Base-by-base conservation (phyloP, 2,888 invertebrate species). In the Mimas tiliae region DNA sequence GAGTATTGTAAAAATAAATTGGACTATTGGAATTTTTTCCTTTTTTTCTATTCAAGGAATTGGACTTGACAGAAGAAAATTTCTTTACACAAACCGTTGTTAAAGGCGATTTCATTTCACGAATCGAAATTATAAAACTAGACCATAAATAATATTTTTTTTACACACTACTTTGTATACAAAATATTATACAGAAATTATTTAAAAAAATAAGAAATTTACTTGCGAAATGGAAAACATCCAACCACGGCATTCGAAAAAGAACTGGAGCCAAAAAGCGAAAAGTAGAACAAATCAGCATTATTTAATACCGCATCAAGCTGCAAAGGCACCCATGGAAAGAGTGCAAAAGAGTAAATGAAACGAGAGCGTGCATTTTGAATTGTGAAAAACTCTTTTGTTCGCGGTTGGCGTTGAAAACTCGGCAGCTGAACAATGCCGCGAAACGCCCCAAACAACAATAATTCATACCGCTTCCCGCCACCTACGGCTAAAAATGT, bases 401-500 rank as follows among this genome's bases (percentile, higher is more conserved):
- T 93, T 88, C 88, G 83, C 82, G 85, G 82, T 80, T 74, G 81
- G 81, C 79, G 83, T 83, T 88, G 90, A 84, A 85, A 89, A 88
- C 88, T 88, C 87, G 76, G 84, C 85, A 79, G 83, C 79, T 82
- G 90, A 89, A 93, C 92, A 91, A 91, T 90, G 87, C 89, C 84
- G 77, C 83, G 85, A 84, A 89, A 85, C 90, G 87, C 88, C 90
- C 89, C 91, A 86, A 91, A 93, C 92, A 93, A 92, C 91, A 92
- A 93, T 93, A 93, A 92, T 91, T 93, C 93, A 93, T 92, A 89
- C 90, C 89, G 89, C 84, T 91, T 93, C 87, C 93, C 92, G 90
- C 92, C 92, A 91, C 92, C 92, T 91, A 93, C 91, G 87, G 92
- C 91, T 93, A 93, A 93, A 93, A 93, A 91, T 93, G 93, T 93